Evolutionary conservation across 2,113 vertebrate species (phyloP), one percentile per base, ranked within the genome.

Genomic region (Carassius auratus): DNA sequence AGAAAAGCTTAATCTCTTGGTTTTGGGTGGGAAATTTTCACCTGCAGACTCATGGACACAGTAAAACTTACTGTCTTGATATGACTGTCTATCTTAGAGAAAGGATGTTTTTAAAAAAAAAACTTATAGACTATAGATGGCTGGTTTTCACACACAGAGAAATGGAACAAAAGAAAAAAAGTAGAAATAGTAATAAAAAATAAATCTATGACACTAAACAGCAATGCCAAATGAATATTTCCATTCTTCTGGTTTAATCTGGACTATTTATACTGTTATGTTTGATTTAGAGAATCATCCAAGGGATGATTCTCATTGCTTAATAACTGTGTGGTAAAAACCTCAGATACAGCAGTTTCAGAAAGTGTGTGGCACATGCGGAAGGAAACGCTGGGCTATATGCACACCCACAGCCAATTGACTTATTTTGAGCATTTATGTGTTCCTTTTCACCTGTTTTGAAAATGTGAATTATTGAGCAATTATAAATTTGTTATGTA

Each of bases 31-130:
- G 1, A 6, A 5, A 1, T 15, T 55, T 55, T 23, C 23, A 14
- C 59, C n/a, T 81, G n/a, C 38, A 81, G 78, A 45, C 14, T 45
- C 21, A 80, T 62, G 36, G 12, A 80, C 78, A 45, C 13, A 26
- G 42, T 42, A 42, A 42, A 42, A 42, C 45, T 48, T 36, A 77
- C 9, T 38, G 76, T n/a, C 33, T 5, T n/a, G 71, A 45, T 17
- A 50, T 66, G 23, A 30, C 78, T 66, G 79, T 68, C 30, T 13
- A 68, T 66, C 61, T 57, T 8, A 81, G 68, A 90, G 87, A 87
- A 91, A 90, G 86, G 88, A 91, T 90, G 92, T 91, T 84, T 89
- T 30, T 30, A 30, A 30, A 30, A 89, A 92, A 92, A 90, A 90
- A 84, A 86, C 71, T 82, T 73, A 33, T 64, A 80, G 91, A 92